Percentiles rank a stretch among this genome's conserved stretches.
Evolutionary conservation across 2,113 vertebrate genomes (phyloP).

Genomic region (Chloroceryle aenea): DNA sequence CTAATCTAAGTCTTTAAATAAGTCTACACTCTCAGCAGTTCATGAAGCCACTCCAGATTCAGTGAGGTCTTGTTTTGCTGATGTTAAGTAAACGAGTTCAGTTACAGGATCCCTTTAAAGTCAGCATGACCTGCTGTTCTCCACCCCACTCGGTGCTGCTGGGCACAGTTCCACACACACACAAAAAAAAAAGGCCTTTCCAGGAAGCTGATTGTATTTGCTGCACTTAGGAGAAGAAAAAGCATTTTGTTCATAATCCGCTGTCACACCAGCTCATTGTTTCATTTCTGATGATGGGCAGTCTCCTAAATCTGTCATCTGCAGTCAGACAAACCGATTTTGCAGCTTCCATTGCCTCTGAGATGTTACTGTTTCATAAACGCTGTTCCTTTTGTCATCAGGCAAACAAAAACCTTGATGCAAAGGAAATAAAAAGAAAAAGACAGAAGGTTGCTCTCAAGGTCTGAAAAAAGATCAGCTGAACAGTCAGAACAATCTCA

Average conservation of each 20-base stretch:
- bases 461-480: constrained; percentile 7
- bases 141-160: background rate
- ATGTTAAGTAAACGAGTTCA: background rate
- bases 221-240: background rate
- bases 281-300: background rate
- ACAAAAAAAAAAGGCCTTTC: background rate
- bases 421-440: background rate
- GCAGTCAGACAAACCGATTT: constrained; percentile 32
- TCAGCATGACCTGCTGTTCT: background rate
- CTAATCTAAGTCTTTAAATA: background rate
- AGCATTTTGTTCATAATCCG: background rate
- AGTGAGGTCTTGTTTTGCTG: background rate
- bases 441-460: background rate
- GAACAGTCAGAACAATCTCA: background rate
- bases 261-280: background rate
- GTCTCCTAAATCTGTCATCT: constrained; percentile 20
- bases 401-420: background rate
- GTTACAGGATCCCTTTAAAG: background rate
- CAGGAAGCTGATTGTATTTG: background rate
- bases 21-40: background rate
- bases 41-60: background rate
- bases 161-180: background rate
- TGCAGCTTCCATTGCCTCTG: background rate
- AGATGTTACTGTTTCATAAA: constrained; percentile 4
- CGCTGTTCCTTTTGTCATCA: background rate